Evolutionary conservation across 2,888 invertebrate genomes (phyloP), one percentile per base, ranked within the genome.

Genomic region (Limenitis camilla): DNA sequence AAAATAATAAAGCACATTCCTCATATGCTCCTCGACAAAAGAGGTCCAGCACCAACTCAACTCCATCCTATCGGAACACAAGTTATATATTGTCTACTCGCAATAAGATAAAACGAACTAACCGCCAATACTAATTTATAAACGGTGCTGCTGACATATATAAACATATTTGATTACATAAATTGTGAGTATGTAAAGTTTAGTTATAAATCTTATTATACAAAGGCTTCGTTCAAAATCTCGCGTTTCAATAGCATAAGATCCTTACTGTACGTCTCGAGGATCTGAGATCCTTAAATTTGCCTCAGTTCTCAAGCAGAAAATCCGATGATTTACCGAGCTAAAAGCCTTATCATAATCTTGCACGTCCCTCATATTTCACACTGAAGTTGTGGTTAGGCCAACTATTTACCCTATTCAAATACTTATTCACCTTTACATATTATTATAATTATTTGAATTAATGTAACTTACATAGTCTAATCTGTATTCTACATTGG

Each of bases 351-450:
- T 86, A 85, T 85, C 85, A 80, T 84, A 84, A 84, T 86, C 83
- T 82, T 66, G 73, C 85, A 85, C 81, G 81, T 83, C 80, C 72
- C 79, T 80, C 81, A 81, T 86, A 85, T 81, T 83, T 86, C 72
- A 83, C 72, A 74, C 68, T 66, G 74, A 78, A 75, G 76, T 77
- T 78, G 69, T 71, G 68, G 64, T 66, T 63, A 60, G 63, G 58
- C 60, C 65, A 66, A 75, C 76, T 78, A 78, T 77, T 78, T 72
- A 71, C 69, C 67, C 74, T 74, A 75, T 72, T 76, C 71, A 72
- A 72, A 71, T 69, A 61, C 64, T 60, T 66, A 61, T 31, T 63
- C 60, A 55, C 49, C 65, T 64, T 62, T 57, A 11, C 10, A n/a
- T n/a, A n/a, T n/a, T n/a, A n/a, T 42, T 31, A 8, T 9, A 28